Base-by-base conservation (phyloP, 2,888 invertebrate genomes). In the Ochropleura plecta region DNA sequence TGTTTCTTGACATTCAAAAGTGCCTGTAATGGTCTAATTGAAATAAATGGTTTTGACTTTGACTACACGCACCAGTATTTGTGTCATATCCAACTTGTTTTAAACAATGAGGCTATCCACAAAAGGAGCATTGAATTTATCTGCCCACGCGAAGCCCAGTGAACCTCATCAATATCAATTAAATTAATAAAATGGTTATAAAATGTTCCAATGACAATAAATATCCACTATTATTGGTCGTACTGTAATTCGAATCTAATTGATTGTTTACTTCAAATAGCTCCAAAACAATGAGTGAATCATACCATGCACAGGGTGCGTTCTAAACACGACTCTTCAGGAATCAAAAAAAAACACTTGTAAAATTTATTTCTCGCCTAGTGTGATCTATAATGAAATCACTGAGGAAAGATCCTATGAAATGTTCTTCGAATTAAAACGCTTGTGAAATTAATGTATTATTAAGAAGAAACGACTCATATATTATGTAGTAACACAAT, bases 111-210 rank as follows among this genome's bases (percentile, higher is more conserved):
- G 87, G 86, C 81, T 88, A 83, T 87, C 90, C 88, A 90, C 86
- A 88, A 89, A 91, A 89, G 90, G 89, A 88, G 86, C 88, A 88
- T 76, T 87, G 90, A 91, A 91, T 90, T 92, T 89, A 91, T 88
- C 92, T 84, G 86, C 94, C 94, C 93, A 94, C 94, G 90, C 93
- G 86, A 87, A 90, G 88, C 88, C 86, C 90, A 90, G 88, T 90
- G 91, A 90, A 90, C 88, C 92, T 93, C 94, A 94, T 95, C 93
- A 91, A 93, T 93, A 93, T 92, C 95, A 95, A 95, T 95, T 95
- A 95, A 94, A 95, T 95, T 93, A 95, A 93, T 94, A 94, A 95
- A 94, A 93, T 92, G 94, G 93, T 95, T 95, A 95, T 95, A 95
- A 95, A 94, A 94, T 93, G 93, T 91, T 90, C 90, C 91, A 93